Evolutionary conservation across 2,888 invertebrate genomes (phyloP).

Genomic region (Callyntrura guangdongensis): DNA sequence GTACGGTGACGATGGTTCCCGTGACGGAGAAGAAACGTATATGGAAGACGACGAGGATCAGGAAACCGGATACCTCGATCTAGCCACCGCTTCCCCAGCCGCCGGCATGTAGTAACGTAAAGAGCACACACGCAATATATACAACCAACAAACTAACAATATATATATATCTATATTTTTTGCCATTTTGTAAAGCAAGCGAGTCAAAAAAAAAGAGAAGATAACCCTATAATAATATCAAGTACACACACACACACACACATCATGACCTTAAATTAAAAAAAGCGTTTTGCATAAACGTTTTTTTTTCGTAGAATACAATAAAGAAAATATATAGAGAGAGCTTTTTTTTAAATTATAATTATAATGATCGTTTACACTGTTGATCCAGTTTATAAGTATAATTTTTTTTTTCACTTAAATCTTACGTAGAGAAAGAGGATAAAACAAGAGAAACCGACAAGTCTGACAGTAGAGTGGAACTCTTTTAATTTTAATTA

Average conservation of each 20-base stretch:
- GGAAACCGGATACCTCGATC: slow-evolving; percentile 24
- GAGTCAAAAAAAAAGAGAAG: not conserved
- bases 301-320: too few relatives aligned
- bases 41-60: slow-evolving; percentile 24
- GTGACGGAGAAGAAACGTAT: not conserved
- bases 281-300: too few relatives aligned
- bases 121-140: too few relatives aligned
- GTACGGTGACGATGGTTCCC: slow-evolving; percentile 8
- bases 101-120: slow-evolving; percentile 2
- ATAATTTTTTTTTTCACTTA: not conserved
- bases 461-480: slow-evolving; percentile 43
- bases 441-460: not conserved
- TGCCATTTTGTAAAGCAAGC: not conserved
- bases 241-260: slow-evolving; percentile 15
- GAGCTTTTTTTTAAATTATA: slow-evolving; percentile 4
- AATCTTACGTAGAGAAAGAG: too few relatives aligned
- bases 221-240: not conserved
- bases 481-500: slow-evolving; percentile 24
- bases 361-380: not conserved
- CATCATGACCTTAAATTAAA: slow-evolving; percentile 14
- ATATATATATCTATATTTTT: too few relatives aligned
- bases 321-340: too few relatives aligned
- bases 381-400: slow-evolving; percentile 41
- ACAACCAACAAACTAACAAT: too few relatives aligned
- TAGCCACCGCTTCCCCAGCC: slow-evolving; percentile 24